Evolutionary conservation across 2,888 invertebrate species (phyloP).

Genomic region (Sialis fuliginosa): DNA sequence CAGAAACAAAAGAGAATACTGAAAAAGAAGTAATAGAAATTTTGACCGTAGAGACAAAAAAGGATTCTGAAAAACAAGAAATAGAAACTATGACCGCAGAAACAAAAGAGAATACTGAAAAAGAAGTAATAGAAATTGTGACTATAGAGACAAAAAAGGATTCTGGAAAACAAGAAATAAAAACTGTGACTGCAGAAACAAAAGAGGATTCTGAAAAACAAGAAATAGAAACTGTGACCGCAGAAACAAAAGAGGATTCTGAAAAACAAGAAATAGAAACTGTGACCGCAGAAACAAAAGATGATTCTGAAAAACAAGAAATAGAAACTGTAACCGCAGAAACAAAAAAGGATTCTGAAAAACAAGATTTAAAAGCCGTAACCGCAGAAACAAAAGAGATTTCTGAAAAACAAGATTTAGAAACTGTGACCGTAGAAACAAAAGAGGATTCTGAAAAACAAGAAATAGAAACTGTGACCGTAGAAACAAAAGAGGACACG

Average conservation of each 20-base stretch:
- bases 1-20: too few relatives aligned
- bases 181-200: slow-evolving; percentile 2
- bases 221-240: slow-evolving; percentile 6
- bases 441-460: slow-evolving; percentile 13
- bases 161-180: slow-evolving; percentile 6
- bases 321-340: neutral
- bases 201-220: slow-evolving; percentile 1
- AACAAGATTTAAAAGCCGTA: neutral
- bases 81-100: slow-evolving; percentile 2
- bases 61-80: slow-evolving; percentile 5
- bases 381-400: neutral
- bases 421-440: slow-evolving; percentile 14
- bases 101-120: neutral
- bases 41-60: slow-evolving; percentile 2
- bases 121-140: slow-evolving; percentile 3
- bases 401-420: slow-evolving; percentile 4
- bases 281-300: neutral
- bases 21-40: neutral
- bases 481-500: neutral
- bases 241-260: slow-evolving; percentile 3
- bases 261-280: neutral
- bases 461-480: slow-evolving; percentile 8
- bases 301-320: neutral
- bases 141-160: slow-evolving; percentile 9
- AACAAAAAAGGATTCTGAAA: neutral